Conservation (phyloP, 2,888 invertebrate species). For the Erebia palarica region DNA sequence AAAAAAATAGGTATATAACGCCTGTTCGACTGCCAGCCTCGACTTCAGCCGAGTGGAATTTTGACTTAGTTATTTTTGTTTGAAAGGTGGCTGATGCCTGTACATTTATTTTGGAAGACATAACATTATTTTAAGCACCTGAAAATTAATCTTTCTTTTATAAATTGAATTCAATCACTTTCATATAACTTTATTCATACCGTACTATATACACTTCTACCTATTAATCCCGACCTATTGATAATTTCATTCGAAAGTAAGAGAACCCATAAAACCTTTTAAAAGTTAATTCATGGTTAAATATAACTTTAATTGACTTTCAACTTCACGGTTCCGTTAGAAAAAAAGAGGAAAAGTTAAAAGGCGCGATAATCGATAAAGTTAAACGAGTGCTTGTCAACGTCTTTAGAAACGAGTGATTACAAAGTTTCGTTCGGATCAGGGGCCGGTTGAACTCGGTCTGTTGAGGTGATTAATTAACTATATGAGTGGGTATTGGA, state of each 20-base stretch:
- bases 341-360: conserved; percentile 6
- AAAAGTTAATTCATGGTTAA: conserved; percentile 5
- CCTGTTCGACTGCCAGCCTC: too few species aligned
- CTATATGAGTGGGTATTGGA: too few species aligned
- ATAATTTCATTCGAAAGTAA: not conserved
- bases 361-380: conserved; percentile 60
- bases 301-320: conserved; percentile 29
- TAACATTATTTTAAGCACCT: too few species aligned
- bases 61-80: too few species aligned
- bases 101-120: too few species aligned
- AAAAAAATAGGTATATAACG: too few species aligned
- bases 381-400: conserved; percentile 66
- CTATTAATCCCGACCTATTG: not conserved
- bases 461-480: conserved; percentile 44
- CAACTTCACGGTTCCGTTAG: not conserved
- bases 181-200: too few species aligned
- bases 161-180: too few species aligned
- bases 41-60: too few species aligned
- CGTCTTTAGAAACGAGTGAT: conserved; percentile 42
- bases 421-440: conserved; percentile 7
- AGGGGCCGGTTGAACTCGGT: conserved; percentile 41
- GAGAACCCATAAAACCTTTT: conserved; percentile 1
- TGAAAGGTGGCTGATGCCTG: too few species aligned
- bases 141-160: too few species aligned
- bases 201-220: too few species aligned